Conservation (phyloP, 2,113 vertebrate species). For the Ondatra zibethicus region DNA sequence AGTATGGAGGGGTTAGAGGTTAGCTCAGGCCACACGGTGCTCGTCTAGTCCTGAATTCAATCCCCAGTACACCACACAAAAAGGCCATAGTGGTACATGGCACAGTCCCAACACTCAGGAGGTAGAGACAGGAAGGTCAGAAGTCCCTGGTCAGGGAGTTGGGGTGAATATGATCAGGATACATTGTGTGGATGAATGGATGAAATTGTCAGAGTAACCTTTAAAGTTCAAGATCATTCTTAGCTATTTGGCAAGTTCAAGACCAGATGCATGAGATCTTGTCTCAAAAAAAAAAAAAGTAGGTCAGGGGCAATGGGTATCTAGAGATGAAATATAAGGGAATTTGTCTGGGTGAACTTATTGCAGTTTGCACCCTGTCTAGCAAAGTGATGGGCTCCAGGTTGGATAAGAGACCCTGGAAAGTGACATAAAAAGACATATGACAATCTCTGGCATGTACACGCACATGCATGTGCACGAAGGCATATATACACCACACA, state of each 20-base stretch:
- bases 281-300: not conserved
- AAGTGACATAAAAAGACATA: not conserved
- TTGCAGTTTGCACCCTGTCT: not conserved
- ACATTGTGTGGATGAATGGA: not conserved
- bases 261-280: not conserved
- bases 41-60: not conserved
- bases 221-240: not conserved
- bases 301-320: not conserved
- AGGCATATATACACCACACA: not conserved
- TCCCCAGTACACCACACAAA: not conserved
- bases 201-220: not conserved
- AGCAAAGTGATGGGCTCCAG: not conserved
- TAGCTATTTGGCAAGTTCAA: not conserved
- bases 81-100: not conserved
- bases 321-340: conserved; percentile 13
- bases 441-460: not conserved
- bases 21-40: not conserved
- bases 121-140: not conserved
- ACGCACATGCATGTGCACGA: not conserved
- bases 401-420: not conserved
- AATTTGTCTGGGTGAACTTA: not conserved
- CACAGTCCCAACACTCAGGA: not conserved
- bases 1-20: not conserved
- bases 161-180: not conserved
- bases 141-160: not conserved